Evolutionary conservation across 2,888 invertebrate species (phyloP).

Genomic region (Yponomeuta cagnagella): DNA sequence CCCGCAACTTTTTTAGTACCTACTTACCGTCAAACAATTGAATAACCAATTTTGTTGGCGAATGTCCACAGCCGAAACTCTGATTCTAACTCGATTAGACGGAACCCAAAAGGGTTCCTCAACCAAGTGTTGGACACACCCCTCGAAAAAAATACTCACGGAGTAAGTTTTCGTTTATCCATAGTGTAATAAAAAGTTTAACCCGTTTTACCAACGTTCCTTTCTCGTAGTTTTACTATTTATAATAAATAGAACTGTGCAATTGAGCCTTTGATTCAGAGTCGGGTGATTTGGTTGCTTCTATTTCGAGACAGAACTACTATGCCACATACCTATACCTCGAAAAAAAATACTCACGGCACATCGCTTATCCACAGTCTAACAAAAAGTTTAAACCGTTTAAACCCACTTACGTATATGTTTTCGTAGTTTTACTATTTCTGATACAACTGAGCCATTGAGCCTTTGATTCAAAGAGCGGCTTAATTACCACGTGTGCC

Average conservation of each 20-base stretch:
- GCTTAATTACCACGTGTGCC: too few relatives aligned
- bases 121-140: constrained; percentile 47
- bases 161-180: constrained; percentile 2
- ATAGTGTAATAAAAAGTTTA: neutral
- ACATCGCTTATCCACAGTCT: neutral
- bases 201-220: neutral
- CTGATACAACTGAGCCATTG: too few relatives aligned
- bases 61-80: constrained; percentile 25
- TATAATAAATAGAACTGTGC: too few relatives aligned
- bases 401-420: neutral
- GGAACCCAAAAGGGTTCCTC: constrained; percentile 34
- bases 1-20: too few relatives aligned
- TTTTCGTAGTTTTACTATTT: too few relatives aligned
- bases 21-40: neutral
- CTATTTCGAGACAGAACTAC: too few relatives aligned
- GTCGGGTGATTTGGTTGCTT: too few relatives aligned
- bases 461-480: too few relatives aligned
- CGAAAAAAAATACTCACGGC: neutral
- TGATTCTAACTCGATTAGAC: constrained; percentile 15
- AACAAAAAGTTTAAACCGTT: neutral
- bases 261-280: too few relatives aligned
- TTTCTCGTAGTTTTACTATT: too few relatives aligned
- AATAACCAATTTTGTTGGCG: constrained; percentile 14
- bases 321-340: constrained; percentile 16
- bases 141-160: constrained; percentile 16